Evolutionary conservation across 2,113 vertebrate genomes (phyloP).

Genomic region (Malurus alboscapulatus): DNA sequence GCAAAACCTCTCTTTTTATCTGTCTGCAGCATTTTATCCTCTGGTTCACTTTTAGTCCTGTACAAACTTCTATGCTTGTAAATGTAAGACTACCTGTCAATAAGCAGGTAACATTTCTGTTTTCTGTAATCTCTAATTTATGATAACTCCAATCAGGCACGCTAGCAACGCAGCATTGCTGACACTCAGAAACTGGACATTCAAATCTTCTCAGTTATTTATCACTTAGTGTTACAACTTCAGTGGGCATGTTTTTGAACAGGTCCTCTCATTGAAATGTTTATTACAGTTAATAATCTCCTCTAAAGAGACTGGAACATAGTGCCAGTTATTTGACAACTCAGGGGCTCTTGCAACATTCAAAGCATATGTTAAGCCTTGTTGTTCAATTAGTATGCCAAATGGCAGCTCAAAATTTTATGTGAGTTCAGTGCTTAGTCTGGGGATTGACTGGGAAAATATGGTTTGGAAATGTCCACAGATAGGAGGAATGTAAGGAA

Average conservation of each 20-base stretch:
- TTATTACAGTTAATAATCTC: background rate
- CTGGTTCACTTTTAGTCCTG: background rate
- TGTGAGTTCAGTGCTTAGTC: background rate
- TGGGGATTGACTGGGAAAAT: background rate
- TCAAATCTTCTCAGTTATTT: background rate
- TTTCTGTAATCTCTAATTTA: background rate
- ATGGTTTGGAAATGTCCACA: background rate
- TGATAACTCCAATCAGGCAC: background rate
- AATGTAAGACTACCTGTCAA: background rate
- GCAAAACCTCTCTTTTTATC: background rate
- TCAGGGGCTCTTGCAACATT: background rate
- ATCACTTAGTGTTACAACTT: background rate
- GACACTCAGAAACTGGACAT: background rate
- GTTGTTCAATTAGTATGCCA: background rate
- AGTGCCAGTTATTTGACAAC: background rate
- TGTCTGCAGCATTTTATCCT: background rate
- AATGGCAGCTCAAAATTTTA: slow-evolving; percentile 12
- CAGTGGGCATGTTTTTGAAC: background rate
- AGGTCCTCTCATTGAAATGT: background rate
- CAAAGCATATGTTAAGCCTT: background rate
- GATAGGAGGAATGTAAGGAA: background rate
- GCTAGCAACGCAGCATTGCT: background rate
- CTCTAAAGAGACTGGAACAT: background rate
- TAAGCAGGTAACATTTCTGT: background rate
- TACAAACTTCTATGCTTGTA: background rate